Base-by-base conservation (phyloP, 2,797 vertebrate genomes). In the Phrynocephalus forsythii region DNA sequence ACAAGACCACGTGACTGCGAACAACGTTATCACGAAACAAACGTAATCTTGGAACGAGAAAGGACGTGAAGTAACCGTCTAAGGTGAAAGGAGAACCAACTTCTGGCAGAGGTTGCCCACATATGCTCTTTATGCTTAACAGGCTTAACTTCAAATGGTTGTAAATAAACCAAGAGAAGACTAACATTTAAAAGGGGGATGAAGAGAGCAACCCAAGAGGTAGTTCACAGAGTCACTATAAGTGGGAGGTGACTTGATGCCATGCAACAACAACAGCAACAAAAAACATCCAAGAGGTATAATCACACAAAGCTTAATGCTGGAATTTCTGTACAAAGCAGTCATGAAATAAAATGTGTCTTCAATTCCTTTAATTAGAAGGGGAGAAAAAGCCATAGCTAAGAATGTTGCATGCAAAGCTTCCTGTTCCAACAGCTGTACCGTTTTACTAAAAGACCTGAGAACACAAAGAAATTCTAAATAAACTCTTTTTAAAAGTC, bases 311-410 rank as follows among this genome's bases (percentile, higher is more conserved):
- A 68, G 72, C 80, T 92, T 89, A 81, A 89, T 78, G 69, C 15
- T 73, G 85, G 77, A 67, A n/a, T 87, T 89, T 87, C 83, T 87
- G 80, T 88, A 0, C 56, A 4, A 84, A 91, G 86, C 82, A 83
- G 79, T 81, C 89, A 90, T 79, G 86, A 84, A 87, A 81, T 60
- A 82, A 91, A 93, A 91, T 79, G 72, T 91, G 86, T n/a, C 88
- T 86, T 72, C 87, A 89, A 90, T 92, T 85, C 88, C 79, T 91
- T 87, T 88, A 79, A 33, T 89, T 78, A 38, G 77, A 79, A 1
- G 69, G 63, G 66, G n/a, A n/a, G 44, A 28, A 63, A 5, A 44
- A 30, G 52, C 48, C 86, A 56, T 83, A 77, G 83, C 85, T 75
- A 82, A 86, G 79, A 80, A 68, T 90, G 76, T 38, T 2, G 0